phyloP scores from a whole-genome alignment of 2,113 vertebrate species.

The Polyodon spathula region DNA sequence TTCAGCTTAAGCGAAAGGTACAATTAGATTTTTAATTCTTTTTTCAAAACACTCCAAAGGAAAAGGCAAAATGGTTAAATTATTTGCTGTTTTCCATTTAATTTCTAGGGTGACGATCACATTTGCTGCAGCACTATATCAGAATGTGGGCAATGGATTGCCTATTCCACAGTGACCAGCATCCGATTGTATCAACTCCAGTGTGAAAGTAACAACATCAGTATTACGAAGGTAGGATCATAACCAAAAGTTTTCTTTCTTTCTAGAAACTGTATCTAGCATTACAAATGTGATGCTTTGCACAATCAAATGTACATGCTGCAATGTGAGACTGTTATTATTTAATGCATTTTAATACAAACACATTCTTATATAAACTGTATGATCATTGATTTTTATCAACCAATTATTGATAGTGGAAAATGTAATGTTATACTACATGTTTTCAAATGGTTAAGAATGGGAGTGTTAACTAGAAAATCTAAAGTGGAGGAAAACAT shows the following conservation, averaged over 20 bases:
- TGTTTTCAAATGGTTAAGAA: too few species aligned
- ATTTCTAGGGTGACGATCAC: slow-evolving; percentile 72
- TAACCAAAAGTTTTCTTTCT: too few species aligned
- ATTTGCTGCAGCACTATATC: slow-evolving; percentile 80
- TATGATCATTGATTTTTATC: too few species aligned
- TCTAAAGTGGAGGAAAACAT: too few species aligned
- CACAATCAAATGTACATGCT: not conserved
- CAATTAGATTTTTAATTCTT: not conserved
- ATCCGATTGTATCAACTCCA: slow-evolving; percentile 69
- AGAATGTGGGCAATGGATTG: slow-evolving; percentile 78
- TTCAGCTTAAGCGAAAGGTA: slow-evolving; percentile 89
- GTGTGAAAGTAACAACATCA: slow-evolving; percentile 45
- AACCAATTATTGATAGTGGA: too few species aligned
- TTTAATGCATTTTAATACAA: too few species aligned
- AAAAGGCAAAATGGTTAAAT: not conserved
- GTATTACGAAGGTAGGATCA: slow-evolving; percentile 63
- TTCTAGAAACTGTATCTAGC: not conserved
- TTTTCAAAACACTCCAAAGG: not conserved
- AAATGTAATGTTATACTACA: too few species aligned
- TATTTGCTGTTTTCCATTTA: slow-evolving; percentile 6
- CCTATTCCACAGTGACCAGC: slow-evolving; percentile 62
- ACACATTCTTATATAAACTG: too few species aligned
- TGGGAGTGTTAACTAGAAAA: too few species aligned
- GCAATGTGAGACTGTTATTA: too few species aligned
- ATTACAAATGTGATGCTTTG: not conserved